These are phyloP conservation scores for Drosophila robusta DNA, from an alignment of 2,888 invertebrate genomes.

Conservation along the genomic window DNA sequence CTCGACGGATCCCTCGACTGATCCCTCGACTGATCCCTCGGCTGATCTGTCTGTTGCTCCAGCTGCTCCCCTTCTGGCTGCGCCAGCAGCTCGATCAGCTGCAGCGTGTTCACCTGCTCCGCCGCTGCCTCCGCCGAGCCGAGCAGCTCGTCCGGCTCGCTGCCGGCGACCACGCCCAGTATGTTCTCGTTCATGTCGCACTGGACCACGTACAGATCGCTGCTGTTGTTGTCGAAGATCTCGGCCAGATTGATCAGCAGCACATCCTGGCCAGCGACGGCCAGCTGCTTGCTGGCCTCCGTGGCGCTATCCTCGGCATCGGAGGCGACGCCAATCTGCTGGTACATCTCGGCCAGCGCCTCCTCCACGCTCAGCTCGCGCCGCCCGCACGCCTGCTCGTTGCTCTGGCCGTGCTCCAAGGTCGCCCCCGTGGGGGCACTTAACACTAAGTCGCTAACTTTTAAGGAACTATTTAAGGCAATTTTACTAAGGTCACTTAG, in stretches of 20 bases:
- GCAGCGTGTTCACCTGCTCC: constrained; percentile 49
- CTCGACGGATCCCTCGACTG: too few relatives aligned
- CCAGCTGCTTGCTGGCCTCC: constrained; percentile 32
- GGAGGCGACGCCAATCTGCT: constrained; percentile 80
- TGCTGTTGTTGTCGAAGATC: constrained; percentile 83
- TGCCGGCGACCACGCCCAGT: constrained; percentile 68
- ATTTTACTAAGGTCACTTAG: constrained; percentile 85
- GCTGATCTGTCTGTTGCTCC: constrained; percentile 2
- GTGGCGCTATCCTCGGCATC: constrained; percentile 69
- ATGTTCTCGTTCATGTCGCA: constrained; percentile 85
- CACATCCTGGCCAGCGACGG: constrained; percentile 72
- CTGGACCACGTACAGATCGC: constrained; percentile 84
- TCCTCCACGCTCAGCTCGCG: constrained; percentile 82
- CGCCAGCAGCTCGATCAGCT: constrained; percentile 71
- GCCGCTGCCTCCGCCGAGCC: background rate
- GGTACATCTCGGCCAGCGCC: constrained; percentile 83
- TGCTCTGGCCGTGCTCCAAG: background rate
- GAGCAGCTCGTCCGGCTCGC: constrained; percentile 20
- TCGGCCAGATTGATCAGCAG: constrained; percentile 83
- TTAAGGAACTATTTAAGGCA: constrained; percentile 85
- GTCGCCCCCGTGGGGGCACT: constrained; percentile 28
- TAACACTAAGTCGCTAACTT: constrained; percentile 60
- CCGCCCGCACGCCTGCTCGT: too few relatives aligned
- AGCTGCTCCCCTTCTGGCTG: constrained; percentile 35
- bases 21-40: too few relatives aligned